Percentiles rank a stretch among this genome's conserved stretches.
Conservation (phyloP, 2,113 vertebrate genomes). For the Mionectes macconnelli region DNA sequence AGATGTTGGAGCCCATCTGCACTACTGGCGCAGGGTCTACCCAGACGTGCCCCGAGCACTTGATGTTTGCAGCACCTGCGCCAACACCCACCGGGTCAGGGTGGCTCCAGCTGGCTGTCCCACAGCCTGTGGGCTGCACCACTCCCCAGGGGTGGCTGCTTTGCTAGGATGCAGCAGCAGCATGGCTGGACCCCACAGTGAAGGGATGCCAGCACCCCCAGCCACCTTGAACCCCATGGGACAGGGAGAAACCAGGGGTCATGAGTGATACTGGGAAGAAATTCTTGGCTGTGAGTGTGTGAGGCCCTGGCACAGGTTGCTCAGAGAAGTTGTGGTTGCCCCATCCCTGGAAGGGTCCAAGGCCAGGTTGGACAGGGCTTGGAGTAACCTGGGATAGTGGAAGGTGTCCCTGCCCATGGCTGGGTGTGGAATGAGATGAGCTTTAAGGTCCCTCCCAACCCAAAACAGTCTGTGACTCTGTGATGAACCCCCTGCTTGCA, state of each 20-base stretch:
- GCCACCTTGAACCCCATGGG: accelerated
- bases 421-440: background rate
- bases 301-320: background rate
- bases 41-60: constrained; percentile 65
- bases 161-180: background rate
- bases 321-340: background rate
- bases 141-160: accelerated
- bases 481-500: background rate
- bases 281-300: accelerated
- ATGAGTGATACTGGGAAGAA: accelerated
- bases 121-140: accelerated
- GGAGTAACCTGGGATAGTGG: background rate
- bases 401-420: accelerated
- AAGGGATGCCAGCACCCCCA: accelerated
- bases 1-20: constrained; percentile 66
- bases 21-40: constrained; percentile 62
- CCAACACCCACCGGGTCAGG: background rate
- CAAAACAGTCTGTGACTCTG: background rate
- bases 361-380: accelerated
- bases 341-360: background rate
- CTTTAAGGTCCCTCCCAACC: background rate
- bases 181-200: accelerated
- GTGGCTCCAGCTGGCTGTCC: accelerated
- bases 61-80: constrained; percentile 27
- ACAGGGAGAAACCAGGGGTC: accelerated